Percentiles rank a stretch among this genome's conserved stretches.
Conservation (phyloP, 2,113 vertebrate genomes). For the Orcinus orca region DNA sequence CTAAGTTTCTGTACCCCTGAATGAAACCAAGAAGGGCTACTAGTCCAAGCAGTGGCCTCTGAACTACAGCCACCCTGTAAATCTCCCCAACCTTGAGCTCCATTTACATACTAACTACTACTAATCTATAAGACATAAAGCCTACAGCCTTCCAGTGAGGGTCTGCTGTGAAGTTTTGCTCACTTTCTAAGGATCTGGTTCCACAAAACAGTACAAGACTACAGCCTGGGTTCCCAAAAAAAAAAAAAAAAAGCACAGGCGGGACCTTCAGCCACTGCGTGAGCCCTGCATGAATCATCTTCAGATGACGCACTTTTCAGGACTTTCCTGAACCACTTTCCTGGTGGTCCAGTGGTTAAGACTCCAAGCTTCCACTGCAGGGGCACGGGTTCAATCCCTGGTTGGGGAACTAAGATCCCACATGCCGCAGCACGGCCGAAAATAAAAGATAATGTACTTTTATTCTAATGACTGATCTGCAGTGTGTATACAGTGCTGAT, state of each 20-base stretch:
- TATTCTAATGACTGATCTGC: not conserved
- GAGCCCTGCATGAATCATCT: not conserved
- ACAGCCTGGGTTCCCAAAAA: not conserved
- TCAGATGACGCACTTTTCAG: not conserved
- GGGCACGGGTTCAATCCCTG: not conserved
- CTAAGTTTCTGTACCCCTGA: not conserved
- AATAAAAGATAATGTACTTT: not conserved
- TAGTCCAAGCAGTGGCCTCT: not conserved
- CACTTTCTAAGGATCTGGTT: not conserved
- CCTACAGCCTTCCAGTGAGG: not conserved
- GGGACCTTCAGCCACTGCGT: not conserved
- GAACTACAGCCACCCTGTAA: not conserved
- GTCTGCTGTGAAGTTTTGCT: not conserved
- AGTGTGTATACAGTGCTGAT: not conserved
- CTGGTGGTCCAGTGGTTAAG: not conserved
- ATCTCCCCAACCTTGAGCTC: not conserved
- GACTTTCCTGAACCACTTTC: too few species aligned
- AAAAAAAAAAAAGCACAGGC: not conserved
- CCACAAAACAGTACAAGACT: not conserved
- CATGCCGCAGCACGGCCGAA: accelerated
- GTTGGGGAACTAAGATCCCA: not conserved
- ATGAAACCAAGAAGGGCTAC: not conserved
- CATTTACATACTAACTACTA: not conserved
- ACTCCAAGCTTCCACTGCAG: not conserved
- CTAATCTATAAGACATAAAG: not conserved